phyloP scores from a whole-genome alignment of 2,797 vertebrate species.

The Mastacembelus armatus region DNA sequence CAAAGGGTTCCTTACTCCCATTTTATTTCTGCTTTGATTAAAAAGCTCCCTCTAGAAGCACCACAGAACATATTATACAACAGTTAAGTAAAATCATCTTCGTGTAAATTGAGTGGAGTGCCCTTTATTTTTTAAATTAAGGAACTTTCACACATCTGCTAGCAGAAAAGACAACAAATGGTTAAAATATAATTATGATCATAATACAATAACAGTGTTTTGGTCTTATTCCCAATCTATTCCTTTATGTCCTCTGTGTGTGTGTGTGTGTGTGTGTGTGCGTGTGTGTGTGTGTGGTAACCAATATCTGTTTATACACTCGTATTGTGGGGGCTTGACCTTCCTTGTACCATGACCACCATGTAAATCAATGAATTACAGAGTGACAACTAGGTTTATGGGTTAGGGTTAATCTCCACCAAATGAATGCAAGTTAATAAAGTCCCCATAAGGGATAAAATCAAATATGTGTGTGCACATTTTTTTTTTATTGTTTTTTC shows the following conservation, averaged over 20 bases:
- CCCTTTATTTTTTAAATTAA: neutral
- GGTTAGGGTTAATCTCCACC: too few relatives aligned
- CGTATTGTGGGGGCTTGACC: too few relatives aligned
- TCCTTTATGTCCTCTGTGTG: neutral
- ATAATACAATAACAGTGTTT: neutral
- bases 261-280: neutral
- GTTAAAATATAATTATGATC: conserved; percentile 1
- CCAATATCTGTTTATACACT: too few relatives aligned
- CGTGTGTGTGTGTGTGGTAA: too few relatives aligned
- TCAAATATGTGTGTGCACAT: too few relatives aligned
- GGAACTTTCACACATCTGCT: neutral
- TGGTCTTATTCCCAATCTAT: neutral
- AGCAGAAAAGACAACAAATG: neutral
- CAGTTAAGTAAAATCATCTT: neutral
- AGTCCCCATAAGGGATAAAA: too few relatives aligned
- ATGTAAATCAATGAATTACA: too few relatives aligned
- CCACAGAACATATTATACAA: neutral
- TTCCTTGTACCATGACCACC: too few relatives aligned
- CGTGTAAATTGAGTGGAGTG: neutral
- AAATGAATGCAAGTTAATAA: too few relatives aligned
- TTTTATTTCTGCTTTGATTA: too few relatives aligned
- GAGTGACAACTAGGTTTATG: too few relatives aligned
- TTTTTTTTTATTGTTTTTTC: conserved; percentile 3
- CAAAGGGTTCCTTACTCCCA: neutral
- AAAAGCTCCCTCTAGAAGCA: neutral